A percentile compares a stretch with the other conserved stretches of the same genome.
Conservation (phyloP, 2,797 vertebrate species). For the Eulemur rubriventer region DNA sequence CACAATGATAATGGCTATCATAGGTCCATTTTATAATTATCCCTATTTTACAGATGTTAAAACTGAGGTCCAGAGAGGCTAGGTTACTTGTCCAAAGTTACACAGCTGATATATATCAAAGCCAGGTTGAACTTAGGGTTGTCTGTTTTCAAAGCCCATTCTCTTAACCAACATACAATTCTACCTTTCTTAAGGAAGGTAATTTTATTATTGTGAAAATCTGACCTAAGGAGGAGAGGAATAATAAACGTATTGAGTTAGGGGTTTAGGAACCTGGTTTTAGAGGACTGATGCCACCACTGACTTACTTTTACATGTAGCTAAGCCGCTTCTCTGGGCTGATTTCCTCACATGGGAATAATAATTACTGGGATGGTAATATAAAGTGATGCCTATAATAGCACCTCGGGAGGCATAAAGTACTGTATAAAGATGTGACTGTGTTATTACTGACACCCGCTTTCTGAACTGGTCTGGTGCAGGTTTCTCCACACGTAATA, state of each 20-base stretch:
- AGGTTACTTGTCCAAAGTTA: background rate
- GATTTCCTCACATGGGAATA: background rate
- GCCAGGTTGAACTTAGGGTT: background rate
- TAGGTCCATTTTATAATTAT: background rate
- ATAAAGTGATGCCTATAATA: background rate
- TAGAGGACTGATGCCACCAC: background rate
- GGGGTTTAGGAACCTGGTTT: background rate
- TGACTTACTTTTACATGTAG: background rate
- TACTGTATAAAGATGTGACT: rapidly evolving
- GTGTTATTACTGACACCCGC: background rate
- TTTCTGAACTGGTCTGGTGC: background rate
- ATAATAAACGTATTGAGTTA: background rate
- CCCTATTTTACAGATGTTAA: background rate
- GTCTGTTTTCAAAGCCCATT: background rate
- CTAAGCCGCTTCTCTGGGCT: background rate
- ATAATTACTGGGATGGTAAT: background rate
- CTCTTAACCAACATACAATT: background rate
- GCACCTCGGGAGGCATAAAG: background rate
- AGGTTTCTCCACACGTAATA: background rate
- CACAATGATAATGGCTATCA: background rate
- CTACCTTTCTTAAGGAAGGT: background rate
- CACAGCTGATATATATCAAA: background rate
- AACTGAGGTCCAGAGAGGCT: background rate
- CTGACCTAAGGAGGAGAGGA: background rate
- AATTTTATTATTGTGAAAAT: slow-evolving; percentile 15